Evolutionary conservation across 2,113 vertebrate genomes (phyloP).

Genomic region (Micromys minutus): DNA sequence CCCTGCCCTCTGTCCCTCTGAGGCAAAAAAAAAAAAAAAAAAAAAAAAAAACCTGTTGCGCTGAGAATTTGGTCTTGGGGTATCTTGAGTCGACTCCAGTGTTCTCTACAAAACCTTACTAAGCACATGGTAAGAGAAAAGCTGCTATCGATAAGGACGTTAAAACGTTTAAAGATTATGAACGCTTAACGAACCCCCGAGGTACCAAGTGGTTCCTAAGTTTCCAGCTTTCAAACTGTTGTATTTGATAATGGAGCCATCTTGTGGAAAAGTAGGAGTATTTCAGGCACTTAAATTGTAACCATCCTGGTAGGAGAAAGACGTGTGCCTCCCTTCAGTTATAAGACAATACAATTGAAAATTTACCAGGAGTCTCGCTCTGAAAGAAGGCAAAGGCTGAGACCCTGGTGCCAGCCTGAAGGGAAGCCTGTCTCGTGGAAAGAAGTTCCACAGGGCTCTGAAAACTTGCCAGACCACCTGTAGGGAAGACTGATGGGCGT

Average conservation of each 20-base stretch:
- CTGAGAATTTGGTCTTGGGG: not conserved
- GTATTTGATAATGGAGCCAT: conserved; percentile 65
- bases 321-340: not conserved
- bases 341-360: not conserved
- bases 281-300: conserved; percentile 39
- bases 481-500: not conserved
- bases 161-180: not conserved
- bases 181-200: not conserved
- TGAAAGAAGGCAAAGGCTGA: not conserved
- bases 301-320: not conserved
- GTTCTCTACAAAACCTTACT: not conserved
- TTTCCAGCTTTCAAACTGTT: conserved; percentile 29
- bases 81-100: not conserved
- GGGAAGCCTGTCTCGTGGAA: not conserved
- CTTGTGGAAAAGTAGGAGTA: conserved; percentile 62
- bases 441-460: not conserved
- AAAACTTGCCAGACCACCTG: not conserved
- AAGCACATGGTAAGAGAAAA: not conserved
- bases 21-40: too few species aligned
- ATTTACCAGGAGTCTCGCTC: not conserved
- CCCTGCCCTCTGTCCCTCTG: not conserved
- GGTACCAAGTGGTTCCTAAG: not conserved
- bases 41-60: too few species aligned
- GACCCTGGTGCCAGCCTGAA: fast-evolving
- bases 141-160: not conserved